Conservation (phyloP, 2,888 invertebrate genomes). For the Argyresthia goedartella region DNA sequence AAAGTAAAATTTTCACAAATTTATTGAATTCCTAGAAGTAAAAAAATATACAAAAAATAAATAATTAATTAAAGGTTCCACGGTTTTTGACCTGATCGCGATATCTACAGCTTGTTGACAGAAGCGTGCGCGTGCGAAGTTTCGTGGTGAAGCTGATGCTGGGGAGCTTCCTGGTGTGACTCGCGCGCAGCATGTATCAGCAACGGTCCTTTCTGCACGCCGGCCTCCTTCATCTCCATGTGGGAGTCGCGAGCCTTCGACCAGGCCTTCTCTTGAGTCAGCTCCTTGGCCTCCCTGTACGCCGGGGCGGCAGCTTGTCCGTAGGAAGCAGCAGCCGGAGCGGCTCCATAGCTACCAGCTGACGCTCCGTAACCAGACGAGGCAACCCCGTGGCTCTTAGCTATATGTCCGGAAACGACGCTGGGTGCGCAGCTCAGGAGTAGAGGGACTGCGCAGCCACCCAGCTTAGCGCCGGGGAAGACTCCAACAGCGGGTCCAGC, state of each 20-base stretch:
- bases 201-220: constrained; percentile 9
- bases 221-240: constrained; percentile 10
- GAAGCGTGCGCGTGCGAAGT: neutral
- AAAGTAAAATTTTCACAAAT: too few relatives aligned
- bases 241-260: constrained; percentile 3
- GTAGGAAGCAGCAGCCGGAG: too few relatives aligned
- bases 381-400: constrained; percentile 21
- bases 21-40: too few relatives aligned
- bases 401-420: constrained; percentile 37
- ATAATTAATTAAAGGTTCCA: too few relatives aligned
- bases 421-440: constrained; percentile 53
- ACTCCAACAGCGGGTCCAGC: constrained; percentile 34
- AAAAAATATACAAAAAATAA: too few relatives aligned
- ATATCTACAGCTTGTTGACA: too few relatives aligned
- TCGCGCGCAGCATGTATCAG: neutral
- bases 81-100: too few relatives aligned
- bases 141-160: neutral
- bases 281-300: constrained; percentile 11
- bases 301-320: constrained; percentile 4
- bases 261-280: neutral
- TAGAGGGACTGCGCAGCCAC: constrained; percentile 46
- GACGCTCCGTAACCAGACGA: constrained; percentile 1
- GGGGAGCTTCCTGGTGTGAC: neutral
- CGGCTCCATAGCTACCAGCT: too few relatives aligned
- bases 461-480: constrained; percentile 42